Percentiles rank a stretch among this genome's conserved stretches.
phyloP scores from a whole-genome alignment of 30 jellyfish, hydroid and myxozoan genomes.

The Cassiopea xamachana region DNA sequence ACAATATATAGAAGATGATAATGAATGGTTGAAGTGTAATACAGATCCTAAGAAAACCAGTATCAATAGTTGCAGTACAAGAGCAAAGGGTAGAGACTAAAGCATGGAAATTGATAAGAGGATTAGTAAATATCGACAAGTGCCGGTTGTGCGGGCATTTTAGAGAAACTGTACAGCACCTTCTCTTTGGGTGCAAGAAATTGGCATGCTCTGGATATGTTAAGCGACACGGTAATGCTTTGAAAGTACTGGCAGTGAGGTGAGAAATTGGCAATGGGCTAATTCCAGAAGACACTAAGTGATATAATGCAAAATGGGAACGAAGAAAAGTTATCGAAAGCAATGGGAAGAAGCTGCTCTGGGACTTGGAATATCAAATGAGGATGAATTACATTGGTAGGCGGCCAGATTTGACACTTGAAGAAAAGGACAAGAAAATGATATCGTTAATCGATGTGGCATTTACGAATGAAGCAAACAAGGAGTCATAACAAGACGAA shows the following conservation, averaged over 20 bases:
- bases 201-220: slow-evolving; percentile 38
- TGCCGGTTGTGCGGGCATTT: not conserved
- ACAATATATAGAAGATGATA: too few species aligned
- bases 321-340: slow-evolving; percentile 29
- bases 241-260: slow-evolving; percentile 51
- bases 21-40: too few species aligned
- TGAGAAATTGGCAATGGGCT: slow-evolving; percentile 40
- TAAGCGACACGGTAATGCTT: slow-evolving; percentile 34
- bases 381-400: slow-evolving; percentile 27
- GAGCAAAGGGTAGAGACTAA: too few species aligned
- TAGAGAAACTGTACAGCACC: slow-evolving; percentile 5
- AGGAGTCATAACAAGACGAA: slow-evolving; percentile 4
- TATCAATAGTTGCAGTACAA: too few species aligned
- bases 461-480: slow-evolving; percentile 26
- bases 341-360: slow-evolving; percentile 25
- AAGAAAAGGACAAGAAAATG: not conserved
- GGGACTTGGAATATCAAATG: slow-evolving; percentile 52
- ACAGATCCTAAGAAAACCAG: too few species aligned
- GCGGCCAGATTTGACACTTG: slow-evolving; percentile 13
- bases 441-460: not conserved
- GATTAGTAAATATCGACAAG: not conserved
- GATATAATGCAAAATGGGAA: slow-evolving; percentile 48
- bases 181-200: slow-evolving; percentile 31
- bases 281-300: slow-evolving; percentile 41
- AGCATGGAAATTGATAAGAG: not conserved